Base-by-base conservation (phyloP, 1,140 invertebrate species). In the Bombus balteatus region DNA sequence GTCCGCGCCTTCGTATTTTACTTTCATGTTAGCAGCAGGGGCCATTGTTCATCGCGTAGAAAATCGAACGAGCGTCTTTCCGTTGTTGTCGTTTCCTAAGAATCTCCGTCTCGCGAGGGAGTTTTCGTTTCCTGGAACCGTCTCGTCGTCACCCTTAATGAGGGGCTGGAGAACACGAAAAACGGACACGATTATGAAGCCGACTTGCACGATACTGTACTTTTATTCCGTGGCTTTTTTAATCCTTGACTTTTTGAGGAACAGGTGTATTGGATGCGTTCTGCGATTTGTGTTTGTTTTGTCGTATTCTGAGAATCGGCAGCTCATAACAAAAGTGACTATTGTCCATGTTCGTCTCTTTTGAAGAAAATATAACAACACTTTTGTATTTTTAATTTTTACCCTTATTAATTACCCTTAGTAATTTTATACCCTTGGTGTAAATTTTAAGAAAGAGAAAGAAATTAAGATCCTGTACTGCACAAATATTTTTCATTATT, bases 1-100 rank as follows among this genome's bases (percentile, higher is more conserved):
- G 84, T 87, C 66, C 70, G 34, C 13, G 43, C 5, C 83, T 73
- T 66, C 59, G 77, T 62, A 70, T 71, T 83, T 83, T 86, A 62
- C 78, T 75, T 81, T 71, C 77, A 73, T 65, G 73, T 78, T 43
- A 43, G 32, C 84, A 39, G 41, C 47, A 41, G 76, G 25, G 43
- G 81, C 75, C 82, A 86, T 81, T 88, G 85, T 88, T 89, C 83
- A 39, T 22, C 47, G 68, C 59, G 77, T 73, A 73, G 77, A 88
- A 86, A 86, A 87, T 88, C 73, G 80, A 73, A 84, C 80, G 81
- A 68, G 53, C 57, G 84, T 41, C 72, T 28, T n/a, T 12, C 39
- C 47, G 71, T 80, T 47, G n/a, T 43, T 34, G 66, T 43, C 41
- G 10, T 25, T 22, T 8, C 37, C 39, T 6, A 41, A 66, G 70